Evolutionary conservation across 1,140 invertebrate genomes (phyloP).

Genomic region (Drosophila santomea): DNA sequence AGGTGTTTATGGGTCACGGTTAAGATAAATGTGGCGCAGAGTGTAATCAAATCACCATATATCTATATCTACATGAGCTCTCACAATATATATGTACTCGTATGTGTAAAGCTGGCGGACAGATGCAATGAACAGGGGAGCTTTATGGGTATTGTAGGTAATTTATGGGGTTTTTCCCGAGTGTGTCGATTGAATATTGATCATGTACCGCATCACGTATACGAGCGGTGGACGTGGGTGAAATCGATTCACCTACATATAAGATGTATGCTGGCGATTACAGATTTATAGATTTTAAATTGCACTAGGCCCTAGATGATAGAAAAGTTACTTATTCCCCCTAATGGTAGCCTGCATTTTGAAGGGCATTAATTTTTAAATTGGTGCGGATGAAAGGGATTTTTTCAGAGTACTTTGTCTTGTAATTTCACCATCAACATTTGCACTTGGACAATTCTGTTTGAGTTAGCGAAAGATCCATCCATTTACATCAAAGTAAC

Average conservation of each 20-base stretch:
- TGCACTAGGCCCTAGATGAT: neutral
- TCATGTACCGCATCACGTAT: slow-evolving; percentile 44
- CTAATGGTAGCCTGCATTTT: slow-evolving; percentile 17
- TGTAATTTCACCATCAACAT: slow-evolving; percentile 7
- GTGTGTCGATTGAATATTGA: slow-evolving; percentile 44
- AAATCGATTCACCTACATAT: slow-evolving; percentile 31
- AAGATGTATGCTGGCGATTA: slow-evolving; percentile 19
- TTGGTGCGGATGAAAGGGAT: slow-evolving; percentile 8
- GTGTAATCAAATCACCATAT: slow-evolving; percentile 36
- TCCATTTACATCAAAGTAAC: slow-evolving; percentile 50
- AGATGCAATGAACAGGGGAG: slow-evolving; percentile 14
- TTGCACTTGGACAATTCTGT: slow-evolving; percentile 30
- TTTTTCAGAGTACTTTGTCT: neutral
- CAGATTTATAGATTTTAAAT: slow-evolving; percentile 42
- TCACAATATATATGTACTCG: neutral
- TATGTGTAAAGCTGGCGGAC: neutral
- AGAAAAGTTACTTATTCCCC: neutral
- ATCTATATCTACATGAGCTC: slow-evolving; percentile 5
- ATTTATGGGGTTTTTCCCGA: slow-evolving; percentile 27
- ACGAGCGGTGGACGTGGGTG: slow-evolving; percentile 17
- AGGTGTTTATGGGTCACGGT: slow-evolving; percentile 43
- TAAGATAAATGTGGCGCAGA: slow-evolving; percentile 57
- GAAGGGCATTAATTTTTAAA: slow-evolving; percentile 31
- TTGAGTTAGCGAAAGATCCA: slow-evolving; percentile 26
- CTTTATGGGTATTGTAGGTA: slow-evolving; percentile 41